Base-by-base conservation (phyloP, 64 coral and sea anemone genomes). In the Montipora capricornis region DNA sequence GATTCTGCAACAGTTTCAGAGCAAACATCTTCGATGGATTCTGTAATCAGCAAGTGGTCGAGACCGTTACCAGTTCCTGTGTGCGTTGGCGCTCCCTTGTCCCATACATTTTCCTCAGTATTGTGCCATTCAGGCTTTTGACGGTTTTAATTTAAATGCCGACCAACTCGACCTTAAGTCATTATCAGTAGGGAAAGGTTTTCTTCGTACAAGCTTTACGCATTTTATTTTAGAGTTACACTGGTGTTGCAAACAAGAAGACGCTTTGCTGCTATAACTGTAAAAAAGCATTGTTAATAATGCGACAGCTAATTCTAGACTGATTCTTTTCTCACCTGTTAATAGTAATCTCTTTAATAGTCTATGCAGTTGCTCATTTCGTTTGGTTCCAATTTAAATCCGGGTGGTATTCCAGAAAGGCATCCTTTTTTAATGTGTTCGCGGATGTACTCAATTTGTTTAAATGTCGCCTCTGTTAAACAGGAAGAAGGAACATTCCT, bases 341-440 rank as follows among this genome's bases (percentile, higher is more conserved):
- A 24, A 24, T 24, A 24, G 24, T 24, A 0, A 24, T 24, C 24
- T 24, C 0, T 24, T 24, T 24, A 24, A 24, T 24, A 24, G 24
- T 24, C 24, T 24, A 24, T 24, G 24, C 24, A 24, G 24, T 24
- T 24, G 24, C 24, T 24, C 24, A 24, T 24, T 24, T 24, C 24
- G 24, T 24, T 24, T 89, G 44, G 88, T 91, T 22, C 94, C 89
- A 51, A n/a, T n/a, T n/a, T n/a, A n/a, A 47, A 88, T 49, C 89
- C 89, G 14, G 94, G 61, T 16, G 83, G 94, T 4, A 95, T 91
- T 44, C 47, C 64, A 14, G 88, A 87, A 0, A 95, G 15, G 29
- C 89, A 95, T 49, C 94, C 94, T 75, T 87, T 95, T 47, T 74
- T 77, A 0, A 88, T 88, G 4, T 91, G 24, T 24, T 24, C 24